These are phyloP conservation scores for Conchocele bisecta DNA, from an alignment of 2,888 invertebrate species.

Conservation along the genomic window DNA sequence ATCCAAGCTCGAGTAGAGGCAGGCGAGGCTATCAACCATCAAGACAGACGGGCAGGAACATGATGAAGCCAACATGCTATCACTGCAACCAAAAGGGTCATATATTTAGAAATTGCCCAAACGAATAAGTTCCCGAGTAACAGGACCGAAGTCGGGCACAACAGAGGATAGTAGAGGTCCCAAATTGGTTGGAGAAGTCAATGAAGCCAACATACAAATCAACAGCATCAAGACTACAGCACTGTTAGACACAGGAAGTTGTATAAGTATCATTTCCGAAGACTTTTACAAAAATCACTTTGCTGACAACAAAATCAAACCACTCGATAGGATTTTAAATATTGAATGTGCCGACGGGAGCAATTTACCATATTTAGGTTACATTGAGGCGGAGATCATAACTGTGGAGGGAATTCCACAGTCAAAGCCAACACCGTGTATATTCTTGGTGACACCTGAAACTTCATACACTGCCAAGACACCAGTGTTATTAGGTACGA, in stretches of 20 bases:
- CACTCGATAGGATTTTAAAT: background rate
- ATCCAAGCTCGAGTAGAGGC: no score
- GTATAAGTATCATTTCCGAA: background rate
- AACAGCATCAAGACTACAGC: background rate
- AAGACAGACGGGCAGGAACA: background rate
- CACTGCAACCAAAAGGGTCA: conserved; percentile 2
- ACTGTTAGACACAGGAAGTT: background rate
- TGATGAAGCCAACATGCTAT: background rate
- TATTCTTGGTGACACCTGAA: background rate
- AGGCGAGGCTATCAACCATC: background rate
- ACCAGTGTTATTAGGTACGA: conserved; percentile 7
- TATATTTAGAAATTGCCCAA: conserved; percentile 20
- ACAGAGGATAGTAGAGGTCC: background rate
- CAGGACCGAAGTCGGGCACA: conserved; percentile 11
- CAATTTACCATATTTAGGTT: conserved; percentile 26
- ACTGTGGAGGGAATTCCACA: background rate
- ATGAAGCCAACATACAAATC: conserved; percentile 7
- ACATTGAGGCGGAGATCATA: no score
- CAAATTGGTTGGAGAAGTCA: conserved; percentile 16
- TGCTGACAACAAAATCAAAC: background rate
- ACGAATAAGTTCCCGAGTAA: conserved; percentile 4
- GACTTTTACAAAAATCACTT: background rate
- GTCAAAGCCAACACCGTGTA: background rate
- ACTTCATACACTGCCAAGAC: background rate
- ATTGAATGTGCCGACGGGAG: conserved; percentile 40